Base-by-base conservation (phyloP, 2,888 invertebrate species). In the Plemyria rubiginata region DNA sequence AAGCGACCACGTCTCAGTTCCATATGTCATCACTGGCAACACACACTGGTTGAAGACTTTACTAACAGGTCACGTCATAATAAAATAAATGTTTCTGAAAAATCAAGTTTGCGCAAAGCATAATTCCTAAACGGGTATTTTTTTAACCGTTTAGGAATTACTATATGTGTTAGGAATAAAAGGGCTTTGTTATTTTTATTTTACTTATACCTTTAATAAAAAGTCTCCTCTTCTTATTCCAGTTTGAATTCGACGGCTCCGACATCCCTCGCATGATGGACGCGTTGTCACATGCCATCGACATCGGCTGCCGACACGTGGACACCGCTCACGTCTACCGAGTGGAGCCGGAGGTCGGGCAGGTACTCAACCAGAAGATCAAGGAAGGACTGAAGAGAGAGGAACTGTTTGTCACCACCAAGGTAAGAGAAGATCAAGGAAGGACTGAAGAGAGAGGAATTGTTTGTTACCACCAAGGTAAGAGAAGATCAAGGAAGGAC, bases 291-390 rank as follows among this genome's bases (percentile, higher is more conserved):
- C 94, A 95, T 74, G 97, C 97, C 3, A 95, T 97, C 59, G 95
- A 96, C 71, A 86, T 94, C 46, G 97, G 97, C 0, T 97, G 97
- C 78, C 93, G 96, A 0, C 96, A 96, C 77, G 93, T 97, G 62
- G 97, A 97, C 77, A 95, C 96, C 62, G 95, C 96, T 9, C 93
- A 94, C 68, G 86, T 94, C 11, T 97, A 97, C 79, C 90, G 94
- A 13, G 95, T 96, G 32, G 96, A 96, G 75, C 94, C 94, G 1
- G 96, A 96, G 79, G 94, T 97, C 0, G 96, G 96, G 0, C 85
- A 84, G 16, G 95, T 94, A 0, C 77, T 96, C 13, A 85, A 93
- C 15, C 87, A 91, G 53, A 96, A 96, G 86, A 91, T 96, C 8
- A 77, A 83, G 0, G 95, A 95, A 57, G 96, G 96, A 0, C 93